These are phyloP conservation scores for Montipora foliosa DNA, from an alignment of 64 coral and sea anemone species.

Conservation along the genomic window DNA sequence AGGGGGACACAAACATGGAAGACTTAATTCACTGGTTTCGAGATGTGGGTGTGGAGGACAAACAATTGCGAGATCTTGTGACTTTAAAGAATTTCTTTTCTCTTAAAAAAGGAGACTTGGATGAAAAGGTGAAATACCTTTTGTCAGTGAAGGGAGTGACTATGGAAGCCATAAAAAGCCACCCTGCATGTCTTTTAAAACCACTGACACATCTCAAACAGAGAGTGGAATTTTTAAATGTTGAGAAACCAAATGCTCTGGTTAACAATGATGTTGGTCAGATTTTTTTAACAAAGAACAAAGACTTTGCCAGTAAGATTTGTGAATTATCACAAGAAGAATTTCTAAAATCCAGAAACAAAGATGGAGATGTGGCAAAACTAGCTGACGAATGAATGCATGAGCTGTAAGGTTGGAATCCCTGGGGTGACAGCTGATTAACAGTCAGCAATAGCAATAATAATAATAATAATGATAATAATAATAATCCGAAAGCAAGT, in stretches of 20 bases:
- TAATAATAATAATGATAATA: too few relatives aligned
- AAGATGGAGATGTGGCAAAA: not conserved
- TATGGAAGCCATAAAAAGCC: constrained; percentile 55
- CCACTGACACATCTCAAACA: constrained; percentile 59
- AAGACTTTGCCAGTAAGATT: constrained; percentile 57
- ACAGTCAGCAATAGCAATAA: too few relatives aligned
- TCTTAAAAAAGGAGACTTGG: constrained; percentile 52
- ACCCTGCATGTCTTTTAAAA: constrained; percentile 71
- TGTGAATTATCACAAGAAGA: constrained; percentile 69
- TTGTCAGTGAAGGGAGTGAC: constrained; percentile 76
- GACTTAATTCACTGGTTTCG: constrained; percentile 66
- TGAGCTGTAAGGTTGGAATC: too few relatives aligned
- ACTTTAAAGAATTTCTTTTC: constrained; percentile 89
- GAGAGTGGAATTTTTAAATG: constrained; percentile 75
- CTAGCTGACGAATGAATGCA: not conserved
- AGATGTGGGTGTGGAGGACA: constrained; percentile 69
- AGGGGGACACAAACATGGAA: constrained; percentile 64
- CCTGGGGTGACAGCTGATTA: too few relatives aligned
- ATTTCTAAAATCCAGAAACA: not conserved
- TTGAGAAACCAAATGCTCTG: constrained; percentile 64
- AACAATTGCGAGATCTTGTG: constrained; percentile 80
- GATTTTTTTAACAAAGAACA: constrained; percentile 70
- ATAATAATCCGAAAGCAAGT: too few relatives aligned
- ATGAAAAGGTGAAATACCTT: constrained; percentile 70
- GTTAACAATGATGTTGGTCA: constrained; percentile 64